These are phyloP conservation scores for Sylvilagus floridanus DNA, from an alignment of 2,797 vertebrate genomes.

Conservation along the genomic window DNA sequence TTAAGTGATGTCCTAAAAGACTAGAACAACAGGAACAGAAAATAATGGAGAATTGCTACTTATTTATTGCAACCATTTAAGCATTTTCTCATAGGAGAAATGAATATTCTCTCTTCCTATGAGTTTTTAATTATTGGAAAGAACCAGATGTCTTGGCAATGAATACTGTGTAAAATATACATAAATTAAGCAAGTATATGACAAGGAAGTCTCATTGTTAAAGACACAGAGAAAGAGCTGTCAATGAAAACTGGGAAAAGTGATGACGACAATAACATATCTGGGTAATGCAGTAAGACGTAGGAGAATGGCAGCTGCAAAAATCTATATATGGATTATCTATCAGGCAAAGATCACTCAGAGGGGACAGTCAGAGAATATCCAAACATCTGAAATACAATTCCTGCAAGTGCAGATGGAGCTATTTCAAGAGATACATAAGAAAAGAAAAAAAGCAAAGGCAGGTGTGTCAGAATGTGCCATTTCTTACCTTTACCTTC, in stretches of 20 bases:
- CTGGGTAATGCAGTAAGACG: neutral
- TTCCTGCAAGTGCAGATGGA: neutral
- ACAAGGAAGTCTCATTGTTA: conserved; percentile 21
- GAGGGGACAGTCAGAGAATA: neutral
- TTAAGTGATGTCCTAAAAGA: neutral
- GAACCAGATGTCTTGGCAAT: conserved; percentile 49
- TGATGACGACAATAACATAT: neutral
- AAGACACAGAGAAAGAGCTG: neutral
- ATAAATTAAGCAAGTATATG: conserved; percentile 59
- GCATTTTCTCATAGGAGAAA: conserved; percentile 35
- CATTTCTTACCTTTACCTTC: neutral
- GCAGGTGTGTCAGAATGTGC: neutral
- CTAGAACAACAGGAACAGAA: neutral
- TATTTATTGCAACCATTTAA: conserved; percentile 34
- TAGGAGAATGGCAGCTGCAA: neutral
- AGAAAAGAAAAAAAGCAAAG: neutral
- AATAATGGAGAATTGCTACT: conserved; percentile 24
- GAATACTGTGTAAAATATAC: conserved; percentile 38
- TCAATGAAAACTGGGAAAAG: neutral
- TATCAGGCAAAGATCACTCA: neutral
- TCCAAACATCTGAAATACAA: neutral
- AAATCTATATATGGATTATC: neutral
- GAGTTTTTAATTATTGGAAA: conserved; percentile 53
- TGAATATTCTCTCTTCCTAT: conserved; percentile 41
- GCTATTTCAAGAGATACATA: neutral